phyloP scores from a whole-genome alignment of 1,140 invertebrate genomes.

The Yoshiicerus persimilis region DNA sequence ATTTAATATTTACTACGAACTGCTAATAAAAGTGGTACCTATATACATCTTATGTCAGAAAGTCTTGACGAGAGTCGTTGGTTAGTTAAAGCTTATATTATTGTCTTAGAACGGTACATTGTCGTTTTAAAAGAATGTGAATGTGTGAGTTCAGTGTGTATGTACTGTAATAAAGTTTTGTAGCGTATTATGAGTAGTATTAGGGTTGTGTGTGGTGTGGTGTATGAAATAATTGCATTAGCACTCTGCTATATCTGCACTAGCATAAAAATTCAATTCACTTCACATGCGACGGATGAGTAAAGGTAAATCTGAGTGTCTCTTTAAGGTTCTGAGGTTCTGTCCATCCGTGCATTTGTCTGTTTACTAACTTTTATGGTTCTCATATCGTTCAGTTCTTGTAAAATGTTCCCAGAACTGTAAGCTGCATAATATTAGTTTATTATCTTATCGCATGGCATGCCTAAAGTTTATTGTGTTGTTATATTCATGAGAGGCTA shows the following conservation, averaged over 20 bases:
- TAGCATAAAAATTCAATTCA: constrained; percentile 4
- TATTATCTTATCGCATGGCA: constrained; percentile 20
- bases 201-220: not conserved
- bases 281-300: not conserved
- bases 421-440: constrained; percentile 14
- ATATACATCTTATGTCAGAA: not conserved
- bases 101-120: constrained; percentile 7
- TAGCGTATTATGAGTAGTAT: not conserved
- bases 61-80: not conserved
- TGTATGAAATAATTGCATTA: not conserved
- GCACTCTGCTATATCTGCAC: not conserved
- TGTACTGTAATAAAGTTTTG: not conserved
- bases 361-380: not conserved
- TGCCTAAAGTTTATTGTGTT: not conserved
- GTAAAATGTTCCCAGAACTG: constrained; percentile 5
- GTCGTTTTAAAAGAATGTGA: not conserved
- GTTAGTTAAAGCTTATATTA: not conserved
- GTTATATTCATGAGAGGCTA: not conserved
- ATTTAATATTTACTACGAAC: not conserved
- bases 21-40: not conserved
- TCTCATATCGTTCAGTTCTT: constrained; percentile 9
- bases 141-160: not conserved
- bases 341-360: not conserved
- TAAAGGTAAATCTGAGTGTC: not conserved
- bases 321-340: not conserved